Evolutionary conservation across 2,113 vertebrate species (phyloP).

Genomic region (Rousettus leschenaultii): DNA sequence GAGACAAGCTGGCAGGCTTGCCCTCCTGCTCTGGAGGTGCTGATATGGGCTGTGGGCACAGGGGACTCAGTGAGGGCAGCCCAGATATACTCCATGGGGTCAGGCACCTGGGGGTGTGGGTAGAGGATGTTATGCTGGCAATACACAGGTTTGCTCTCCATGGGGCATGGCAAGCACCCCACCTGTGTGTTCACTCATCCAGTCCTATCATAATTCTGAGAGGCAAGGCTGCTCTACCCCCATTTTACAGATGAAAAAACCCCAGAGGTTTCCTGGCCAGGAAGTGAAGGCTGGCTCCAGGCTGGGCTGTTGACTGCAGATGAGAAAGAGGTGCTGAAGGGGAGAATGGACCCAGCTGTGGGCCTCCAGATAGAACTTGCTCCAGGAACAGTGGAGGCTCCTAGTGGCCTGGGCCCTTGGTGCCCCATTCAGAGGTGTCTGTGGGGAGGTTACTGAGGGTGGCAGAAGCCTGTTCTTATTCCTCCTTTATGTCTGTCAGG

Average conservation of each 20-base stretch:
- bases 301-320: neutral
- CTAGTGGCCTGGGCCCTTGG: neutral
- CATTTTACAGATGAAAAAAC: neutral
- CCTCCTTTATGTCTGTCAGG: neutral
- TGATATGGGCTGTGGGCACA: neutral
- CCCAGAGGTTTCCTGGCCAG: neutral
- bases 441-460: neutral
- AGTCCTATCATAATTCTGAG: too few species aligned
- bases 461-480: neutral
- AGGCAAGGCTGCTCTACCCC: neutral
- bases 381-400: neutral
- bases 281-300: neutral
- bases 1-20: neutral
- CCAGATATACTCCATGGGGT: accelerated
- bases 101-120: neutral
- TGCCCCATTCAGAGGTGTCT: neutral
- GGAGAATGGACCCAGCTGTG: neutral
- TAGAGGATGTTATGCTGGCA: accelerated
- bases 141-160: neutral
- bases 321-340: neutral
- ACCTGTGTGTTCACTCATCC: accelerated
- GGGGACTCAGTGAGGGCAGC: neutral
- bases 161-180: neutral
- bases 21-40: neutral
- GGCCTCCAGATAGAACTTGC: neutral